A percentile compares a stretch with the other conserved stretches of the same genome.
These are phyloP conservation scores for Agriopis aurantiaria DNA, from an alignment of 2,888 invertebrate species.

Conservation along the genomic window DNA sequence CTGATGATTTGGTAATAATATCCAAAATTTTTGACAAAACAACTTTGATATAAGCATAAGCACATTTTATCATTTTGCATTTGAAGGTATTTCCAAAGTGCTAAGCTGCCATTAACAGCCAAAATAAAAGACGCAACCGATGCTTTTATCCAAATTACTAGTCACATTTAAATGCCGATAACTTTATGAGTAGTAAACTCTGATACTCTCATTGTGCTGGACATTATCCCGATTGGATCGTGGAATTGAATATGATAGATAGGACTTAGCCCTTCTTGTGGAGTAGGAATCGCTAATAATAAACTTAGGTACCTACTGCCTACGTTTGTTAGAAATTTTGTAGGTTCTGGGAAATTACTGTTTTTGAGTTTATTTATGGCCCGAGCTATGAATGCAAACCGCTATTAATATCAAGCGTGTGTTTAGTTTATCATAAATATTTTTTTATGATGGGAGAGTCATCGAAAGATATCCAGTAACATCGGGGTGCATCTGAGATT, in stretches of 20 bases:
- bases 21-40: not conserved
- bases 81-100: not conserved
- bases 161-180: constrained; percentile 35
- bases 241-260: constrained; percentile 22
- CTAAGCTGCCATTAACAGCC: not conserved
- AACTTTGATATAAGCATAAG: not conserved
- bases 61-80: not conserved
- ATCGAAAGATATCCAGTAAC: too few species aligned
- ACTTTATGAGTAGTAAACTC: constrained; percentile 45
- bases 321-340: too few species aligned
- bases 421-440: too few species aligned
- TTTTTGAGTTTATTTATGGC: too few species aligned
- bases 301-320: too few species aligned
- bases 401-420: too few species aligned
- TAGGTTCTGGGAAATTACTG: too few species aligned
- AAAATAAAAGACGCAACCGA: constrained; percentile 10
- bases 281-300: too few species aligned
- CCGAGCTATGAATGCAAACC: too few species aligned
- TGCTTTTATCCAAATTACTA: constrained; percentile 44
- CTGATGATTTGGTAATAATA: too few species aligned
- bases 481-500: too few species aligned
- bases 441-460: too few species aligned
- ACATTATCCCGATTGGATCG: constrained; percentile 58
- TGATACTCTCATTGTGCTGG: constrained; percentile 43
- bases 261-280: not conserved